Conservation (phyloP, 1,140 invertebrate species). For the Drosophila carrolli region DNA sequence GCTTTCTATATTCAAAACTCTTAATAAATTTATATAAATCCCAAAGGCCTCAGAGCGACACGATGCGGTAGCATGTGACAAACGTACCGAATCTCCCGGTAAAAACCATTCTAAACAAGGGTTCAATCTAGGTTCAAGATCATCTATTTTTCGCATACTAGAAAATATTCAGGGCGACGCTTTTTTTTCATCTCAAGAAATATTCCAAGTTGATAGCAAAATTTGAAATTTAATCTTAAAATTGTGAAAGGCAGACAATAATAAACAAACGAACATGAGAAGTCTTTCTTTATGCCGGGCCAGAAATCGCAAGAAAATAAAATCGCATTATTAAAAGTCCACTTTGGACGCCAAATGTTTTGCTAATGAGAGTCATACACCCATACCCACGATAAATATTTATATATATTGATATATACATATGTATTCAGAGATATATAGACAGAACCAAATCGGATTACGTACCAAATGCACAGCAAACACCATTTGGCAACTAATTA, state of each 20-base stretch:
- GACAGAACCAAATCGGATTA: constrained; percentile 22
- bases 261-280: constrained; percentile 23
- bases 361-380: constrained; percentile 52
- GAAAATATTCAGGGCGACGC: constrained; percentile 8
- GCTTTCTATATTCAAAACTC: background rate
- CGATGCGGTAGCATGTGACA: constrained; percentile 5
- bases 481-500: constrained; percentile 56
- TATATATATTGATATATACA: constrained; percentile 1
- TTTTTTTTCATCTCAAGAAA: constrained; percentile 14
- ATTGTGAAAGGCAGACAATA: constrained; percentile 7
- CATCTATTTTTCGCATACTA: constrained; percentile 14
- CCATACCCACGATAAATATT: background rate
- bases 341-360: constrained; percentile 53
- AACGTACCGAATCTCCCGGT: background rate
- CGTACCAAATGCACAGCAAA: constrained; percentile 1
- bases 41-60: constrained; percentile 13
- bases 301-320: constrained; percentile 63
- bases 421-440: constrained; percentile 1
- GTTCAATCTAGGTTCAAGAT: constrained; percentile 41
- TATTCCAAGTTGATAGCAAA: constrained; percentile 16
- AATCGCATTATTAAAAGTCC: constrained; percentile 63
- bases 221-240: constrained; percentile 13
- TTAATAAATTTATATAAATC: background rate
- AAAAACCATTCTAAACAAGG: constrained; percentile 11
- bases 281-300: constrained; percentile 40